Base-by-base conservation (phyloP, 2,888 invertebrate species). In the Diadromus collaris region DNA sequence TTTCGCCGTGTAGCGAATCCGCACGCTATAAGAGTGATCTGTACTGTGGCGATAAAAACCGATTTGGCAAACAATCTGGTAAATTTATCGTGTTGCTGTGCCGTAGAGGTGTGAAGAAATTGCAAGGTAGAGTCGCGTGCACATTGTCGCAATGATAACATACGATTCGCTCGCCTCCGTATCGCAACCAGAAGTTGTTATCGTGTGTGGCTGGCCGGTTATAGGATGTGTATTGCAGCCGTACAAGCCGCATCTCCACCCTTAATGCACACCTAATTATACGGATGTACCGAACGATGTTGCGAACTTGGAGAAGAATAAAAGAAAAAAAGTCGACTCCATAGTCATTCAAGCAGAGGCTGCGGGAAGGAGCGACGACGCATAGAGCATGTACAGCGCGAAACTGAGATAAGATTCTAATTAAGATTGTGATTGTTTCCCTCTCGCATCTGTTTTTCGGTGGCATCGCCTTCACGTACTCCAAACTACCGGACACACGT, bases 1-100 rank as follows among this genome's bases (percentile, higher is more conserved):
- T 41, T 41, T 41, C 38, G 13, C 16, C 2, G 16, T 16, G 5
- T 41, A 48, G 38, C 51, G 63, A 51, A 51, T 4, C 38, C 38
- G 27, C 19, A 29, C 27, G 27, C 44, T 44, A 61, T 27, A 68
- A 68, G 38, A 77, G 56, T 51, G 41, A 72, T 68, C 21, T 51
- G 51, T 63, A 41, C 7, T 41, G 19, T 9, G 41, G 19, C 63
- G 76, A 79, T 82, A 76, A 71, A 71, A 81, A 79, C 74, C 63
- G 76, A 76, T 79, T 68, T 73, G 82, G 82, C 81, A 80, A 70
- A 72, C 78, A 76, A 85, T 85, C 83, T 82, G 67, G 81, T 75
- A 83, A 82, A 83, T 83, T 79, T 82, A 83, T 85, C 81, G 81
- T 27, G 65, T 6, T 16, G 16, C 41, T 29, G 21, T 24, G 44